These are phyloP conservation scores for Nysson spinosus DNA, from an alignment of 2,888 invertebrate species.

Conservation along the genomic window DNA sequence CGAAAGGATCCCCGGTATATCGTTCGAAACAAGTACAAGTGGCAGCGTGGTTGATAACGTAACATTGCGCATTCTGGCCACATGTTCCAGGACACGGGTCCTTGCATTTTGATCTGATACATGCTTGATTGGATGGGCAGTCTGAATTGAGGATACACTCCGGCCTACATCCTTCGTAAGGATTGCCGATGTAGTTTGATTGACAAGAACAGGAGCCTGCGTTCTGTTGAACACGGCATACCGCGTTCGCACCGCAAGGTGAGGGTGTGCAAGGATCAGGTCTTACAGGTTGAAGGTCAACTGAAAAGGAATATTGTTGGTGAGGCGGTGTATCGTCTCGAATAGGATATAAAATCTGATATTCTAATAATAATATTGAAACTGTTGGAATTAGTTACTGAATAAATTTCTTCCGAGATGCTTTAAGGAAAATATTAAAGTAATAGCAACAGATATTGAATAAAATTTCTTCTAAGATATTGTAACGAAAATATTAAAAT, in stretches of 20 bases:
- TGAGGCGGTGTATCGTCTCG: no score
- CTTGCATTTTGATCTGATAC: conserved; percentile 87
- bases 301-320: conserved; percentile 32
- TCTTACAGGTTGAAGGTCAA: conserved; percentile 36
- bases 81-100: conserved; percentile 88
- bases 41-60: conserved; percentile 77
- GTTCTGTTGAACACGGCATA: conserved; percentile 86
- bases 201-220: conserved; percentile 88
- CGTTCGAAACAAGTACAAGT: conserved; percentile 76
- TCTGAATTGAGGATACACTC: conserved; percentile 89
- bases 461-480: background rate
- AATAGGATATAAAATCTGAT: no score
- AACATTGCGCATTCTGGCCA: conserved; percentile 79
- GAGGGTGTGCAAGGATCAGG: conserved; percentile 82
- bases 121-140: conserved; percentile 85
- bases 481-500: background rate
- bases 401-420: background rate
- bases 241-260: conserved; percentile 87
- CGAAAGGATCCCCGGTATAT: conserved; percentile 80
- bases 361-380: no score
- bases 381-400: no score
- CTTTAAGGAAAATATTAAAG: background rate
- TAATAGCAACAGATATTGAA: background rate
- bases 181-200: conserved; percentile 85
- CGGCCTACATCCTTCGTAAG: conserved; percentile 86